Base-by-base conservation (phyloP, 2,797 vertebrate species). In the Eidolon dupreanum region DNA sequence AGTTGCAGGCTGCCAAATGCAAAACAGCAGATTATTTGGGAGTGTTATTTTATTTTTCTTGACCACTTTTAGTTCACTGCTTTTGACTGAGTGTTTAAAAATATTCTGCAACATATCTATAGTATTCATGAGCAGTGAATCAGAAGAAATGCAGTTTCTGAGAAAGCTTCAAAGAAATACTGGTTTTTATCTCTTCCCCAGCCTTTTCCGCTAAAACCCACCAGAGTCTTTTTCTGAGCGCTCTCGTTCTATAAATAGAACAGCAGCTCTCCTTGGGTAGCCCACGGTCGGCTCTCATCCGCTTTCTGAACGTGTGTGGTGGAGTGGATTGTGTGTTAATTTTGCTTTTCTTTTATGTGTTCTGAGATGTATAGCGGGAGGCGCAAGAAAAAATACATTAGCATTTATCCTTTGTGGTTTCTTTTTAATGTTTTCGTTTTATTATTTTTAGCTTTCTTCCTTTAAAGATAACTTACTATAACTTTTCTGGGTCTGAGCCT, bases 141-240 rank as follows among this genome's bases (percentile, higher is more conserved):
- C 65, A 86, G 97, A 97, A 95, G 97, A 95, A 89, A 71, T 87
- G 81, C 3, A 8, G 57, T 96, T 97, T 97, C 96, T 98, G 96
- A 96, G 97, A 98, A 93, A 75, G 95, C 97, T 97, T 96, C 98
- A 98, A 96, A 98, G 97, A 96, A 95, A 51, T 57, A 79, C 59
- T 97, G 86, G 95, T 98, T 97, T 98, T 97, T 98, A 98, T 98
- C 97, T 98, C 98, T 98, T 98, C 98, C 97, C 49, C 24, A 92
- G 96, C 97, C 89, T 92, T 98, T 98, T 98, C 98, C 97, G 96
- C 98, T 97, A 96, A 97, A 98, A 98, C 98, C 97, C 98, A 98
- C 96, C 98, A 95, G 93, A 97, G 94, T 96, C 95, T 96, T 97
- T 96, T 97, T 94, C 97, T 97, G 98, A 98, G 97, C 97, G 77